These are phyloP conservation scores for Perizoma affinitatum DNA, from an alignment of 2,888 invertebrate species.

Conservation along the genomic window DNA sequence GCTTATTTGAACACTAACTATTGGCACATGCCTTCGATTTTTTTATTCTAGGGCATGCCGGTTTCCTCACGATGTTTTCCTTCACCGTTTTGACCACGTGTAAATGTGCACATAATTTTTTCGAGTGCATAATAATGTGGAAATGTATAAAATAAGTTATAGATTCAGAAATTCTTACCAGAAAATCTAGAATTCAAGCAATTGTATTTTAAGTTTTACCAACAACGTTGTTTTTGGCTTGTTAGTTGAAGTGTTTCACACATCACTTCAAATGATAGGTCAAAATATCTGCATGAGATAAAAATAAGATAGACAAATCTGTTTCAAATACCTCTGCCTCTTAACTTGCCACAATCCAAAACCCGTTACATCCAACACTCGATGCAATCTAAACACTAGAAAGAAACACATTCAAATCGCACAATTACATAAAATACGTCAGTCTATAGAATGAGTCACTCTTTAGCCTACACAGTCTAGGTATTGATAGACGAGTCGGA, in stretches of 20 bases:
- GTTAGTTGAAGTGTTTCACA: too few relatives aligned
- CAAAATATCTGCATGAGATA: background rate
- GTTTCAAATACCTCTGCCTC: conserved; percentile 9
- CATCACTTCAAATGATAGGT: too few relatives aligned
- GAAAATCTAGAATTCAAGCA: background rate
- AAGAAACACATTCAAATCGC: conserved; percentile 75
- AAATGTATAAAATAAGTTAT: too few relatives aligned
- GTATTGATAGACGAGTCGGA: conserved; percentile 52
- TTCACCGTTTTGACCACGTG: too few relatives aligned
- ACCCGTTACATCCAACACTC: conserved; percentile 43
- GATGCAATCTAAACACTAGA: conserved; percentile 62
- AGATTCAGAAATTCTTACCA: background rate
- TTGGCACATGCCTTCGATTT: too few relatives aligned
- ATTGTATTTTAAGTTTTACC: background rate
- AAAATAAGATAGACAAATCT: background rate
- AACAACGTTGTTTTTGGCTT: too few relatives aligned
- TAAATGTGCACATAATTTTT: too few relatives aligned
- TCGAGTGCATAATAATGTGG: too few relatives aligned
- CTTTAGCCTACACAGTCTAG: conserved; percentile 77
- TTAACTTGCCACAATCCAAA: conserved; percentile 16
- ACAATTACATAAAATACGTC: conserved; percentile 77
- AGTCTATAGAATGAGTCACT: conserved; percentile 77
- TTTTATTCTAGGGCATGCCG: too few relatives aligned
- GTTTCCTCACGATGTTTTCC: too few relatives aligned
- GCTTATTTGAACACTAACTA: too few relatives aligned